Base-by-base conservation (phyloP, 2,797 vertebrate genomes). In the Synanceia verrucosa region DNA sequence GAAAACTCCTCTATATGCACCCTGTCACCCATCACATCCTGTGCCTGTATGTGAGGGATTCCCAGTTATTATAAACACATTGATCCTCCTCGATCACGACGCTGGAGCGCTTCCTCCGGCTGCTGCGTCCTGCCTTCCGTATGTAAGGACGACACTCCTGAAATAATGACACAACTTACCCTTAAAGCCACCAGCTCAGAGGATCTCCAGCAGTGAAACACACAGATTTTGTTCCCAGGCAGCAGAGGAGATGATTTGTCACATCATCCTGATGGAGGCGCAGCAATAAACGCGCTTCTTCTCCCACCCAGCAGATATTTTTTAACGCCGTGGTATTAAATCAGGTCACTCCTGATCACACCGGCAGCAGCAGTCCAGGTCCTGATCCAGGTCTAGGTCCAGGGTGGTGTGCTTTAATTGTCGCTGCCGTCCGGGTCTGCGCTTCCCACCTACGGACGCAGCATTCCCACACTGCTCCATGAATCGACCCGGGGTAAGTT, bases 381-480 rank as follows among this genome's bases (percentile, higher is more conserved):
- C n/a, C n/a, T n/a, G n/a, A n/a, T n/a, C n/a, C n/a, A 43, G 78
- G 63, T 77, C n/a, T n/a, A n/a, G 64, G 77, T 73, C 66, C 70
- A 3, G 65, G 69, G 24, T 26, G 81, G 68, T 75, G 82, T 31
- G 56, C 51, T 34, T 50, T 56, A 73, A 80, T 77, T 34, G 83
- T 41, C 51, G 57, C 79, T 50, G 76, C 60, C 70, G 82, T 83
- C 79, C 83, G 72, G 33, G 48, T 81, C 81, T 81, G 72, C 55
- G 82, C 71, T 69, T 73, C 87, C 84, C 83, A 75, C 87, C 89
- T 89, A 86, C 78, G 80, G 81, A 78, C 79, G 55, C 72, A 80
- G 86, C 91, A 82, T 93, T 92, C 92, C 91, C 90, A 87, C 82
- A 81, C 89, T 83, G 88, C 85, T 91, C 90, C 91, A 89, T 84